Base-by-base conservation (phyloP, 35 echinoderm and acorn worm genomes). In the Apostichopus japonicus region DNA sequence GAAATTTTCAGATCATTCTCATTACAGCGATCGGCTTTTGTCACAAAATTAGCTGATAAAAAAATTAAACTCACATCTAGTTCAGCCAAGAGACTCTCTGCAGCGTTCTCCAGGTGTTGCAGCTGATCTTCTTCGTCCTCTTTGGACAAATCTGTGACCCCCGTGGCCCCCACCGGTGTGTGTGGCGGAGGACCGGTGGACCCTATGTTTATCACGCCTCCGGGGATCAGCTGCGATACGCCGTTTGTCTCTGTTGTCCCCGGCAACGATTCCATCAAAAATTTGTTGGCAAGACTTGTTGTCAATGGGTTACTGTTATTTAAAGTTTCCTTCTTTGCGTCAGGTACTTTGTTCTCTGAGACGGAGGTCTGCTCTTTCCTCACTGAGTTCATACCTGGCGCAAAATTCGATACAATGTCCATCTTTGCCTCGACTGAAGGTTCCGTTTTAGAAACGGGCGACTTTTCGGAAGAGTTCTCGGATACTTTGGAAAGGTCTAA, bases 61-160 rank as follows among this genome's bases (percentile, higher is more conserved):
- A 24, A 5, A 22, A 75, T 5, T 5, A 84, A 52, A 91, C 79
- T 89, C 84, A 95, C 94, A 87, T 94, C 94, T 51, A 98, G 83
- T 72, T 95, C 94, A 57, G 97, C 95, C 93, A 99, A 90, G 19
- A 99, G 78, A 82, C 80, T 91, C 84, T 99, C 95, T 22, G 95
- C 97, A 59, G 93, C 97, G 71, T 96, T 99, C 72, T 99, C 97
- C 53, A 99, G 78, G 55, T 96, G 93, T 23, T 96, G 90, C 11
- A 96, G 84, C 56, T 93, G 89, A 63, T 99, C 97, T 59, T 99
- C 97, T 53, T 98, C 94, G 17, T 96, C 93, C 19, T 94, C 93
- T 80, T 72, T 92, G 56, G 52, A 59, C 23, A 61, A 15, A 23
- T 92, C 93, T 24, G 77, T 67, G 17, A 70, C 55, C 16, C 8